phyloP scores from a whole-genome alignment of 2,797 vertebrate genomes.

The Danionella dracula region DNA sequence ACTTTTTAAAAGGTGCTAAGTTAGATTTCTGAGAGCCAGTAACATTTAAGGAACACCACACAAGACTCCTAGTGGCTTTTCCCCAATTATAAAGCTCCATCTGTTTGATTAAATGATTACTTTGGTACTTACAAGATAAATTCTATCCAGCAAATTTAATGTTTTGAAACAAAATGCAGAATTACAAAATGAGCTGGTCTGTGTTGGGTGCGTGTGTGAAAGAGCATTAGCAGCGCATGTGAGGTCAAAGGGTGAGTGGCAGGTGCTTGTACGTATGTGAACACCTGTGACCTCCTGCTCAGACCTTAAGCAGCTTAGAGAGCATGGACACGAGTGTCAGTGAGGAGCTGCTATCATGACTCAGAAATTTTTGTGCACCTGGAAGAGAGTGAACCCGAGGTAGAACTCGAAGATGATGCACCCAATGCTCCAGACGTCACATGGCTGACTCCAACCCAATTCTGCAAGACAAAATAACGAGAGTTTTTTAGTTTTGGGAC shows the following conservation, averaged over 20 bases:
- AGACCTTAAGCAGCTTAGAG: constrained; percentile 29
- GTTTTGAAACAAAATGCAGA: too few relatives aligned
- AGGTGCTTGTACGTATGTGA: neutral
- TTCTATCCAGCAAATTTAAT: too few relatives aligned
- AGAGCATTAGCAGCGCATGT: constrained; percentile 6
- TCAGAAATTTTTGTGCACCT: constrained; percentile 66
- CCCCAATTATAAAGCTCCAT: too few relatives aligned
- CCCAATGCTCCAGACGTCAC: constrained; percentile 97
- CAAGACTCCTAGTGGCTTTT: too few relatives aligned
- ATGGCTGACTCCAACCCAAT: constrained; percentile 94
- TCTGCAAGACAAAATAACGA: constrained; percentile 66
- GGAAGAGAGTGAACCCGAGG: constrained; percentile 95
- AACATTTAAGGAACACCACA: too few relatives aligned
- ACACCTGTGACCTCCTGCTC: constrained; percentile 1
- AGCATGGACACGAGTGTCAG: neutral
- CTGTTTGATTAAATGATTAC: too few relatives aligned
- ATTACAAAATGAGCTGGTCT: too few relatives aligned
- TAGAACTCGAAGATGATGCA: constrained; percentile 98
- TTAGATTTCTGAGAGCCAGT: too few relatives aligned
- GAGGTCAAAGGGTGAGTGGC: constrained; percentile 1
- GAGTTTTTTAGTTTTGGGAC: neutral
- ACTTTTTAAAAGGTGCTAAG: too few relatives aligned
- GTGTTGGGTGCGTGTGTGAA: neutral
- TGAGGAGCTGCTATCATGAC: neutral
- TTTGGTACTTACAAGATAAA: too few relatives aligned